These are phyloP conservation scores for Copidosoma floridanum DNA, from an alignment of 1,140 invertebrate genomes.

Conservation along the genomic window DNA sequence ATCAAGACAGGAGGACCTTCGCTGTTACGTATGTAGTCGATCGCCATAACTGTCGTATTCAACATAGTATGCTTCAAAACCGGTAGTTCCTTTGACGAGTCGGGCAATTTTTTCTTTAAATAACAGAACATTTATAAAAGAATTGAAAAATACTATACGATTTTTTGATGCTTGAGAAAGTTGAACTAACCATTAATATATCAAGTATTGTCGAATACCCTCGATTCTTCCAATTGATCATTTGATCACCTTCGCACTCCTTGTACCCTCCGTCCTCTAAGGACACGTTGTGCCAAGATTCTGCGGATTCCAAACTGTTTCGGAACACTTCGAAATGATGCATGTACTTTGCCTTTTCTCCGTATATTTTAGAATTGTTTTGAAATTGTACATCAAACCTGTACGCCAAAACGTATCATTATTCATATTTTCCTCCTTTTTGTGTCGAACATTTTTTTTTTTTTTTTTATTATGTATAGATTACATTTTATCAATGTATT, in stretches of 20 bases:
- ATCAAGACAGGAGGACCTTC: conserved; percentile 44
- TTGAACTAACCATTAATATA: conserved; percentile 60
- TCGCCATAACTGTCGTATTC: conserved; percentile 38
- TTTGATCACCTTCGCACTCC: conserved; percentile 58
- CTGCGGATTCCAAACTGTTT: conserved; percentile 57
- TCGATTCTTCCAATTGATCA: conserved; percentile 62
- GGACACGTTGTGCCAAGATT: conserved; percentile 61
- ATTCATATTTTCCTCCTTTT: too few relatives aligned
- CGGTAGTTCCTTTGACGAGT: conserved; percentile 36
- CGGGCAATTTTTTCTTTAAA: conserved; percentile 43
- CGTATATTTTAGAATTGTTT: conserved; percentile 24
- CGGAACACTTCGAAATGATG: conserved; percentile 57
- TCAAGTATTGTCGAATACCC: conserved; percentile 62
- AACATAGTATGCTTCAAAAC: conserved; percentile 43
- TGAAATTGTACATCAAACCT: conserved; percentile 29
- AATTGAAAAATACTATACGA: too few relatives aligned
- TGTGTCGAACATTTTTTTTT: too few relatives aligned
- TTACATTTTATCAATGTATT: conserved; percentile 51
- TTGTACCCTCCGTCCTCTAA: conserved; percentile 55
- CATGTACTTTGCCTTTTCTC: conserved; percentile 42
- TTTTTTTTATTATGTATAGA: too few relatives aligned
- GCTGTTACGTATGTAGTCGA: conserved; percentile 26
- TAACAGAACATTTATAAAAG: too few relatives aligned
- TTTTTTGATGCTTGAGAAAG: too few relatives aligned
- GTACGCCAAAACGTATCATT: conserved; percentile 1